A percentile compares a stretch with the other conserved stretches of the same genome.
Conservation (phyloP, 2,797 vertebrate genomes). For the Cetoscarus ocellatus region DNA sequence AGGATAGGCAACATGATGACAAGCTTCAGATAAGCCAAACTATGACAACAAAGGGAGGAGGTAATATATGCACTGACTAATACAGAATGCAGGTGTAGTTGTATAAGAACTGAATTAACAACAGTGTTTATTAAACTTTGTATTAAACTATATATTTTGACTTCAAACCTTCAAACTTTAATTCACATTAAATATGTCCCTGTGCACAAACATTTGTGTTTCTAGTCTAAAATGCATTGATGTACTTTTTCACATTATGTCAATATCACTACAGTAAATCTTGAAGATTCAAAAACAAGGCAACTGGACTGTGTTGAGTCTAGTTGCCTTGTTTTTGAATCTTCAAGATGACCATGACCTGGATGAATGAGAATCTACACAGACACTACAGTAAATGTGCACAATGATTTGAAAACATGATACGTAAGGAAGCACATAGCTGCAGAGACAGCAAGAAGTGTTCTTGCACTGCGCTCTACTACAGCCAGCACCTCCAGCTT, state of each 20-base stretch:
- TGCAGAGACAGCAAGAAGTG: not conserved
- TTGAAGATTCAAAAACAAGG: no score
- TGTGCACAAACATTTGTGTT: not conserved
- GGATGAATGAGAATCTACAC: no score
- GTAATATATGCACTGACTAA: not conserved
- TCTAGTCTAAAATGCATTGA: not conserved
- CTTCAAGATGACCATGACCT: no score
- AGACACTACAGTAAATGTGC: conserved; percentile 2
- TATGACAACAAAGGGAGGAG: not conserved
- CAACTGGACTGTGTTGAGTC: no score
- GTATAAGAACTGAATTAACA: not conserved
- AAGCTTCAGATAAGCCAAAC: not conserved
- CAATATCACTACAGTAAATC: no score
- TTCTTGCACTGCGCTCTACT: not conserved
- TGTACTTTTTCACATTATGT: not conserved
- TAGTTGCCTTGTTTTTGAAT: no score
- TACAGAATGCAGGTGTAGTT: not conserved
- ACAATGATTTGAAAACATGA: not conserved
- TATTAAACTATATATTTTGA: not conserved
- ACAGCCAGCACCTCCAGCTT: conserved; percentile 1
- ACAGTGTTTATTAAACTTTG: not conserved
- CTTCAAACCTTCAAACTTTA: no score
- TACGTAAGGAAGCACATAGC: conserved; percentile 11
- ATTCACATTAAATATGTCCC: no score
- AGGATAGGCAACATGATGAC: conserved; percentile 6